A percentile compares a stretch with the other conserved stretches of the same genome.
phyloP scores from a whole-genome alignment of 2,113 vertebrate genomes.

The Oenanthe melanoleuca region DNA sequence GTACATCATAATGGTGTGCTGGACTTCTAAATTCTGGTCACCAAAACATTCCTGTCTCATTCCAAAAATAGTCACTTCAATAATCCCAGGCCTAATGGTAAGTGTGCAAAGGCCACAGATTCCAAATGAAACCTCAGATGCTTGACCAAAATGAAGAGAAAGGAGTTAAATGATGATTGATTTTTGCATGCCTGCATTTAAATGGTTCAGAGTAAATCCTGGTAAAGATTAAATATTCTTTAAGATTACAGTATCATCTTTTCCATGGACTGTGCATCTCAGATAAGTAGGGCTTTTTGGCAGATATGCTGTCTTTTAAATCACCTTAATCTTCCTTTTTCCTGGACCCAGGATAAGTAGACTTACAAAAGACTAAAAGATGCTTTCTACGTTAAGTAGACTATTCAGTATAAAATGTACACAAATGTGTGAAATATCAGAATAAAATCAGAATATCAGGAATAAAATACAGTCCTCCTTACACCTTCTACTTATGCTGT shows the following conservation, averaged over 20 bases:
- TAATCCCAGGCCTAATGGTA: background rate
- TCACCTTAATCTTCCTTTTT: background rate
- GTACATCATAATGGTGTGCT: background rate
- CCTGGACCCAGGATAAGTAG: background rate
- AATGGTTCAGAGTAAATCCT: background rate
- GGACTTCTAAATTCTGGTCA: background rate
- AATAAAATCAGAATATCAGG: background rate
- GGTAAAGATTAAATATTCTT: background rate
- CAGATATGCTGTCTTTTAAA: background rate
- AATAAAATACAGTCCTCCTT: background rate
- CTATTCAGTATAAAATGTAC: background rate
- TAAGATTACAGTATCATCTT: background rate
- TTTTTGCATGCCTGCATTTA: background rate
- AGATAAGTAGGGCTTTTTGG: background rate
- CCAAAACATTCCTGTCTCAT: background rate
- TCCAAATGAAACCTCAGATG: background rate
- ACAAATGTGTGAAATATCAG: background rate
- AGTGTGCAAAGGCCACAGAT: background rate
- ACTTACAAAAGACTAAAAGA: background rate
- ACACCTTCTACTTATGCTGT: background rate
- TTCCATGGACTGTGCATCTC: background rate
- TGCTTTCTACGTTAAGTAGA: background rate
- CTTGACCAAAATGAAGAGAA: background rate
- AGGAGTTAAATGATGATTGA: background rate
- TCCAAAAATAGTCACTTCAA: background rate